A percentile compares a stretch with the other conserved stretches of the same genome.
Conservation (phyloP, 2,888 invertebrate genomes). For the Panopea generosa region DNA sequence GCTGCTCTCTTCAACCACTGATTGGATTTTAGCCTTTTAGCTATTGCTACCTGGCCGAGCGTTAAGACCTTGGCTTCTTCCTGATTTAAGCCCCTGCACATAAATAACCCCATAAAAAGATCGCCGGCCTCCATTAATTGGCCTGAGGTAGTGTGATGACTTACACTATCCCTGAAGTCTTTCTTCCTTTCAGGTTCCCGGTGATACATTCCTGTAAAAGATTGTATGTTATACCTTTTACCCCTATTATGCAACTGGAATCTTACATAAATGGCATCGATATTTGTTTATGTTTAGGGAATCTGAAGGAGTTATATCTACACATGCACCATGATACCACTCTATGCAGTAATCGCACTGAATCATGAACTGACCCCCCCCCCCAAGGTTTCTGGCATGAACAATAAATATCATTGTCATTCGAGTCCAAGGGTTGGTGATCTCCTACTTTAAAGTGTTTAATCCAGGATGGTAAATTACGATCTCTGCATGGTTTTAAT, state of each 20-base stretch:
- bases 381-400: background rate
- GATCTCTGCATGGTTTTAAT: constrained; percentile 28
- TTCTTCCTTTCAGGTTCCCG: no score
- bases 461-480: constrained; percentile 24
- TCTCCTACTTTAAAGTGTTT: background rate
- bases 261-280: background rate
- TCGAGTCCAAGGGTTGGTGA: background rate
- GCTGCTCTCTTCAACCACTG: no score
- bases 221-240: background rate
- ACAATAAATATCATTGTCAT: background rate
- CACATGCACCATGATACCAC: constrained; percentile 15
- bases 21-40: no score
- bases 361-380: constrained; percentile 1
- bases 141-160: no score
- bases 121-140: no score
- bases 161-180: background rate
- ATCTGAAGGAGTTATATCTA: background rate
- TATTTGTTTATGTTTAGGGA: background rate
- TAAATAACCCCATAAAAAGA: no score
- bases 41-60: no score
- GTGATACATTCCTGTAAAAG: no score
- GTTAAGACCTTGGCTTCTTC: no score
- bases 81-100: no score
- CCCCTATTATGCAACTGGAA: background rate
- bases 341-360: constrained; percentile 12